Percentiles rank a stretch among this genome's conserved stretches.
phyloP scores from a whole-genome alignment of 2,797 vertebrate genomes.

The Remorina albescens region DNA sequence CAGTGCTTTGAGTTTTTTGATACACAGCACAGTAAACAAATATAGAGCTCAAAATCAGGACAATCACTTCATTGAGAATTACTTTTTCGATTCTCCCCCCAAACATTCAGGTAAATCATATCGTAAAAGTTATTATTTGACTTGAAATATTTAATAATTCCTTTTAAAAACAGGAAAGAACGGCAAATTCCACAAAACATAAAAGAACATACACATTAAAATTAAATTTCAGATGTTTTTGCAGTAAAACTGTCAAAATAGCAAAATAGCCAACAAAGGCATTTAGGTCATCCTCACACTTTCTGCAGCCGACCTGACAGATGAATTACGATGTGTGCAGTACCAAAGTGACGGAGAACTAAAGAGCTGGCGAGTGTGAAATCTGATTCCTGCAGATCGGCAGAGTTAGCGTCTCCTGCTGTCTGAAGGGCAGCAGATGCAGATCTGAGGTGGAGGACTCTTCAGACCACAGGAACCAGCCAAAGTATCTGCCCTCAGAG shows the following conservation, averaged over 20 bases:
- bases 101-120: neutral
- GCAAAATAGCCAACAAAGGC: neutral
- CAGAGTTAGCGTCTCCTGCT: slow-evolving; percentile 42
- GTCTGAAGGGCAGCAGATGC: slow-evolving; percentile 37
- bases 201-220: neutral
- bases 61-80: neutral
- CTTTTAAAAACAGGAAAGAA: slow-evolving; percentile 27
- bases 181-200: too few relatives aligned
- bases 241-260: slow-evolving; percentile 5
- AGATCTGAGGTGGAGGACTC: slow-evolving; percentile 11
- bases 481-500: neutral
- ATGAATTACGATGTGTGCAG: neutral
- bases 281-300: neutral
- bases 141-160: neutral
- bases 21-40: neutral
- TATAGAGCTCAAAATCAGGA: neutral
- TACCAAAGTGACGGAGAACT: slow-evolving; percentile 27
- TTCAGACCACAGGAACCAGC: slow-evolving; percentile 6
- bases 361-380: slow-evolving; percentile 52
- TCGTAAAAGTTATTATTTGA: slow-evolving; percentile 57
- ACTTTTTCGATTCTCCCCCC: neutral
- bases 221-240: neutral
- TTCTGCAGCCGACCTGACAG: neutral
- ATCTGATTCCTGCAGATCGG: slow-evolving; percentile 57
- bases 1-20: neutral